Percentiles rank a stretch among this genome's conserved stretches.
Evolutionary conservation across 2,888 invertebrate species (phyloP).

Genomic region (Phengaris alcon): DNA sequence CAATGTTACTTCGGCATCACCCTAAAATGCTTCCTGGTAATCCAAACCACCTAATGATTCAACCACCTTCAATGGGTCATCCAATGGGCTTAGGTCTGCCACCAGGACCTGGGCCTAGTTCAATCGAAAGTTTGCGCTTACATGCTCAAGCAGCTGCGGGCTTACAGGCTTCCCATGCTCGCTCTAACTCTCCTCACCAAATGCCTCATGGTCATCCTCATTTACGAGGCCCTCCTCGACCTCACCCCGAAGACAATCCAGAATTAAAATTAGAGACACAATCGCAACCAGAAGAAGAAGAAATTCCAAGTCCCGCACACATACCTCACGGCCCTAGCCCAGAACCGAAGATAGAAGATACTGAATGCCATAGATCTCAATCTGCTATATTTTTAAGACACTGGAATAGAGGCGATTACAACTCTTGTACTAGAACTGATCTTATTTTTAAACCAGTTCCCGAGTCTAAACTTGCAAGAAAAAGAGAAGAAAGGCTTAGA

Average conservation of each 20-base stretch:
- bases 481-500: conserved; percentile 92
- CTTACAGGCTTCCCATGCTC: conserved; percentile 66
- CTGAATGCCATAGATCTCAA: conserved; percentile 96
- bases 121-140: conserved; percentile 85
- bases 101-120: conserved; percentile 80
- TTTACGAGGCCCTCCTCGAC: conserved; percentile 64
- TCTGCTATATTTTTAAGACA: conserved; percentile 97
- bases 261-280: conserved; percentile 81
- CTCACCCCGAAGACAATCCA: conserved; percentile 66
- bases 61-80: conserved; percentile 82
- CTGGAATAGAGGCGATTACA: conserved; percentile 97
- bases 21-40: conserved; percentile 78
- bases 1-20: conserved; percentile 72
- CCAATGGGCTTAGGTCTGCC: conserved; percentile 77
- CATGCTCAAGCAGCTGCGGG: conserved; percentile 86
- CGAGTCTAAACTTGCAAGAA: conserved; percentile 94
- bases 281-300: conserved; percentile 86
- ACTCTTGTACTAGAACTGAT: conserved; percentile 97
- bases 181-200: conserved; percentile 77
- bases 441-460: conserved; percentile 97
- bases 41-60: conserved; percentile 82
- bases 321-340: conserved; percentile 92
- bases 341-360: conserved; percentile 95
- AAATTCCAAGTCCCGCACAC: conserved; percentile 89
- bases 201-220: conserved; percentile 77